Conservation (phyloP, 1,140 invertebrate species). For the Drosophila rufa region DNA sequence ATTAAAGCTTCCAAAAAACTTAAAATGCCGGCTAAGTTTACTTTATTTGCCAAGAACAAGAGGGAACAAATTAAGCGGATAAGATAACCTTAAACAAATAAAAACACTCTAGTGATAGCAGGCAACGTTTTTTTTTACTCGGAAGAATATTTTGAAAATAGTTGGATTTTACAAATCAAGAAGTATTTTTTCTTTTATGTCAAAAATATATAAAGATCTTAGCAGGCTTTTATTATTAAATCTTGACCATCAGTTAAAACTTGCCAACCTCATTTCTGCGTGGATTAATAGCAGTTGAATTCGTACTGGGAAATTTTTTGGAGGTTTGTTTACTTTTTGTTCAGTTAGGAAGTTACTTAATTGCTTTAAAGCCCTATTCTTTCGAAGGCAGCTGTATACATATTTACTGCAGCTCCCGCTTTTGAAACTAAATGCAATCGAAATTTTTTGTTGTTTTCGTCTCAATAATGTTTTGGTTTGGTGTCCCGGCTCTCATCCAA, state of each 20-base stretch:
- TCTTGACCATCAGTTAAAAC: neutral
- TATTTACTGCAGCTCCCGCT: neutral
- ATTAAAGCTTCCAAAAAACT: neutral
- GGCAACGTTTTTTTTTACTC: neutral
- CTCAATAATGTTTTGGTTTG: slow-evolving; percentile 13
- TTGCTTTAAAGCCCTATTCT: neutral
- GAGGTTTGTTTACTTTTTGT: neutral
- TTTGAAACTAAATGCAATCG: neutral
- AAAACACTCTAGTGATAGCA: neutral
- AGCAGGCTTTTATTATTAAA: too few species aligned
- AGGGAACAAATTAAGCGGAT: neutral
- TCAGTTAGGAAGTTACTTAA: too few species aligned
- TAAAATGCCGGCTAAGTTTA: neutral
- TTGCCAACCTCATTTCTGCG: neutral
- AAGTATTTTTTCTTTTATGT: too few species aligned
- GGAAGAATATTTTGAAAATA: too few species aligned
- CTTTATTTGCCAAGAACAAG: neutral
- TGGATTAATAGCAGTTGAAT: neutral
- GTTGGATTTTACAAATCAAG: too few species aligned
- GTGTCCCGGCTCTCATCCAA: neutral
- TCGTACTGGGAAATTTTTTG: neutral
- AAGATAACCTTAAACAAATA: neutral
- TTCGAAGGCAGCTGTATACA: slow-evolving; percentile 1
- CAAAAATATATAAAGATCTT: too few species aligned
- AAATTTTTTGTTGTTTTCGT: neutral